phyloP scores from a whole-genome alignment of 1,140 invertebrate genomes.

The Hylaeus anthracinus region DNA sequence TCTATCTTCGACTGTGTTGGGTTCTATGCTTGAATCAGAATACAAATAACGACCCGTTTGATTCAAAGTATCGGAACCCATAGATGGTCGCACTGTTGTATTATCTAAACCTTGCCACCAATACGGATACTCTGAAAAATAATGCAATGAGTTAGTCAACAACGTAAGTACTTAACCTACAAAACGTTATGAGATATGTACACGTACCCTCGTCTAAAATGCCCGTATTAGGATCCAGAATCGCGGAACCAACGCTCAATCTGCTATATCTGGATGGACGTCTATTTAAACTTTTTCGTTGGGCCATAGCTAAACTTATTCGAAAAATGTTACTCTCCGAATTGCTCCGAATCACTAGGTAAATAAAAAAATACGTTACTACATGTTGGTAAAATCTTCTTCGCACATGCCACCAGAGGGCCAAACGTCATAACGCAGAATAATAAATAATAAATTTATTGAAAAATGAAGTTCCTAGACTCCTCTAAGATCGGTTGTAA shows the following conservation, averaged over 20 bases:
- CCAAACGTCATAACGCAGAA: too few species aligned
- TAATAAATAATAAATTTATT: too few species aligned
- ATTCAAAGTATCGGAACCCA: background rate
- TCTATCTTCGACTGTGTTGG: background rate
- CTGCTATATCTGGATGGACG: conserved; percentile 10
- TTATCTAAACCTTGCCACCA: conserved; percentile 49
- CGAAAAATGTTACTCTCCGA: background rate
- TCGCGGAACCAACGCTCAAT: background rate
- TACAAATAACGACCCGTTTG: conserved; percentile 24
- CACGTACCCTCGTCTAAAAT: conserved; percentile 13
- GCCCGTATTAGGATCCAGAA: conserved; percentile 35
- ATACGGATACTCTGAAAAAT: conserved; percentile 27
- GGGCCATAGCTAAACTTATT: conserved; percentile 33
- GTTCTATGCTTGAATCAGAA: background rate
- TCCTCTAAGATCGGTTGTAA: too few species aligned
- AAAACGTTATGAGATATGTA: background rate
- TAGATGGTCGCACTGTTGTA: background rate
- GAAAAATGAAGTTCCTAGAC: too few species aligned
- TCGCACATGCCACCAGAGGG: too few species aligned
- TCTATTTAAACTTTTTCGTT: conserved; percentile 21
- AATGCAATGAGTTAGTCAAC: background rate
- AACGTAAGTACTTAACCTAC: background rate
- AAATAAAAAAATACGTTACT: too few species aligned
- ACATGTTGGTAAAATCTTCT: too few species aligned
- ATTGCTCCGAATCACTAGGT: too few species aligned